phyloP scores from a whole-genome alignment of 1,140 invertebrate genomes.

The Pseudachorutes palmiensis region DNA sequence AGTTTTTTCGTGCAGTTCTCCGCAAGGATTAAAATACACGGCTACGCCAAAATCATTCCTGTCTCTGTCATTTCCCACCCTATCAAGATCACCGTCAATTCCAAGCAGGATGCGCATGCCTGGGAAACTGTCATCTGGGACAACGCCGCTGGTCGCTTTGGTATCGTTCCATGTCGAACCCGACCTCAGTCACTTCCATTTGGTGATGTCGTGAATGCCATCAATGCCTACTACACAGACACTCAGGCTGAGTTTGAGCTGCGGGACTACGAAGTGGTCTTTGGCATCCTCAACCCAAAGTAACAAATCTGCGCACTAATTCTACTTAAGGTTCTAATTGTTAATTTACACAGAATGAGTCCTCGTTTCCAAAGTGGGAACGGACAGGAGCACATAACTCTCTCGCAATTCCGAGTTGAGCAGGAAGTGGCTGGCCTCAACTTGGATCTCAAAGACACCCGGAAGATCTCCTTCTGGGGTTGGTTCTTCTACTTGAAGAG shows the following conservation, averaged over 20 bases:
- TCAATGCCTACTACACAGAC: neutral
- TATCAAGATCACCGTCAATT: neutral
- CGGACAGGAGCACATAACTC: neutral
- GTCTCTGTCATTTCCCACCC: slow-evolving; percentile 5
- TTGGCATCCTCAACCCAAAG: neutral
- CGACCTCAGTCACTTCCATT: neutral
- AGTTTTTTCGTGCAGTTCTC: neutral
- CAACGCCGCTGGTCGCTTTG: slow-evolving; percentile 7
- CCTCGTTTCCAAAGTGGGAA: neutral
- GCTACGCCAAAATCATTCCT: neutral
- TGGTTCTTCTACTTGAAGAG: neutral
- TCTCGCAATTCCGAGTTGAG: neutral
- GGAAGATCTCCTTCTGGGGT: neutral
- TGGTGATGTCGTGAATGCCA: neutral
- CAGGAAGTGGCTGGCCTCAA: neutral
- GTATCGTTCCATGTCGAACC: neutral
- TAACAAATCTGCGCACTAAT: no score
- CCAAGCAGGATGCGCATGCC: neutral
- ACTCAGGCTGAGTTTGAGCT: neutral
- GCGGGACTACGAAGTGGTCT: neutral
- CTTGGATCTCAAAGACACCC: neutral
- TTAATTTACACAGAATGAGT: no score
- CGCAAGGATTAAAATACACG: neutral
- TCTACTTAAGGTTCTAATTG: no score
- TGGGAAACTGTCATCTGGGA: slow-evolving; percentile 12